Conservation (phyloP, 64 coral and sea anemone genomes). For the Actinia equina region DNA sequence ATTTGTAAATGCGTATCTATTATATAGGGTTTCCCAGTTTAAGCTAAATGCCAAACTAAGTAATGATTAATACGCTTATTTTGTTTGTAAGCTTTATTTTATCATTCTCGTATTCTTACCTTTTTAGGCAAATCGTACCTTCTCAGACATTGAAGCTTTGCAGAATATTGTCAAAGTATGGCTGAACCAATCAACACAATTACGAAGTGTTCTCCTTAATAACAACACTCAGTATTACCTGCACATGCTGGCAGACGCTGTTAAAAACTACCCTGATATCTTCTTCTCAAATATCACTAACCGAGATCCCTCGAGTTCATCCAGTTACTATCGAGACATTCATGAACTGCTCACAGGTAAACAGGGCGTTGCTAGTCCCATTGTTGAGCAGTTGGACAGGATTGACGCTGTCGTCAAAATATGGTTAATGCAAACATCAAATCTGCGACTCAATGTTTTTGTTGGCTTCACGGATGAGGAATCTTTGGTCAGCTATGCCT, state of each 20-base stretch:
- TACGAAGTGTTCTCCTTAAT: constrained; percentile 25
- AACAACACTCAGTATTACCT: constrained; percentile 80
- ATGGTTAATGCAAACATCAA: constrained; percentile 67
- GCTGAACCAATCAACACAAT: constrained; percentile 62
- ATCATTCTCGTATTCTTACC: background rate
- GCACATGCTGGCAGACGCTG: constrained; percentile 21
- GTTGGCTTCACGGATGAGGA: constrained; percentile 79
- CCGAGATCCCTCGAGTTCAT: constrained; percentile 25
- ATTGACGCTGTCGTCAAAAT: constrained; percentile 64
- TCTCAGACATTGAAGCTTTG: constrained; percentile 70
- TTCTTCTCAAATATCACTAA: constrained; percentile 30
- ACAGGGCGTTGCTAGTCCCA: constrained; percentile 52
- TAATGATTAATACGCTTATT: too few relatives aligned
- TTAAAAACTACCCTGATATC: constrained; percentile 38
- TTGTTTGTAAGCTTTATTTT: background rate
- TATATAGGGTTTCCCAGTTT: too few relatives aligned
- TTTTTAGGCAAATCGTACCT: constrained; percentile 79
- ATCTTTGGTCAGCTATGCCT: constrained; percentile 66
- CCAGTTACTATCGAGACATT: constrained; percentile 51
- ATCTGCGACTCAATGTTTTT: constrained; percentile 72
- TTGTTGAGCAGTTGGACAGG: constrained; percentile 58
- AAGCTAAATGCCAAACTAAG: too few relatives aligned
- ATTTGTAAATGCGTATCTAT: too few relatives aligned
- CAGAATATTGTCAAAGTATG: constrained; percentile 54
- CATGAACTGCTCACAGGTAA: constrained; percentile 58